Evolutionary conservation across 2,888 invertebrate species (phyloP).

Genomic region (Parasteatoda lunata): DNA sequence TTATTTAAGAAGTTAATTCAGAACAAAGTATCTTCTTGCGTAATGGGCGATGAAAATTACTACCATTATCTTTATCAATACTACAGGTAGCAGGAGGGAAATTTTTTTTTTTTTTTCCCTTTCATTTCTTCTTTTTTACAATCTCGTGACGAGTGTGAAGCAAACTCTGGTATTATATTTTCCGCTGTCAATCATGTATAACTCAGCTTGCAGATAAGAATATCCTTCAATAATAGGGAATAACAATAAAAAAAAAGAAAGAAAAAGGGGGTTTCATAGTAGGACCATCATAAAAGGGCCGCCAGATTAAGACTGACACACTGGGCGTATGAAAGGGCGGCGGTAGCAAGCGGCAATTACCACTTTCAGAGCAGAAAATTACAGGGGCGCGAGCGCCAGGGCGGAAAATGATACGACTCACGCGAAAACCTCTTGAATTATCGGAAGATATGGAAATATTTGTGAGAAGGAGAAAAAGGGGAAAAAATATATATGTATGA

Average conservation of each 20-base stretch:
- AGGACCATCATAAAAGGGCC: constrained; percentile 32
- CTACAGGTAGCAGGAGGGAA: background rate
- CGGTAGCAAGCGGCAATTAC: constrained; percentile 66
- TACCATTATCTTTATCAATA: background rate
- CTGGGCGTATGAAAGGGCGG: constrained; percentile 53
- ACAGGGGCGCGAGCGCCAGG: constrained; percentile 62
- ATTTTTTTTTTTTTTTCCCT: background rate
- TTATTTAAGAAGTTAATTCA: no score
- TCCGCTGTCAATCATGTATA: constrained; percentile 57
- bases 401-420: constrained; percentile 66
- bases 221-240: constrained; percentile 36
- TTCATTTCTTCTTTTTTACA: background rate
- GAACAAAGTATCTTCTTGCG: background rate
- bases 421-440: constrained; percentile 58
- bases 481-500: constrained; percentile 12
- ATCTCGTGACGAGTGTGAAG: background rate
- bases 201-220: constrained; percentile 52
- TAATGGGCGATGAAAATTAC: background rate
- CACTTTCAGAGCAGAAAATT: constrained; percentile 61
- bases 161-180: constrained; percentile 52
- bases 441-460: constrained; percentile 66
- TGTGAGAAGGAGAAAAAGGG: background rate
- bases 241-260: constrained; percentile 22
- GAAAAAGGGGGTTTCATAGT: constrained; percentile 12
- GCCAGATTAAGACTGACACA: constrained; percentile 62